Percentiles rank a stretch among this genome's conserved stretches.
These are phyloP conservation scores for Drosophila neotestacea DNA, from an alignment of 2,888 invertebrate species.

Conservation along the genomic window DNA sequence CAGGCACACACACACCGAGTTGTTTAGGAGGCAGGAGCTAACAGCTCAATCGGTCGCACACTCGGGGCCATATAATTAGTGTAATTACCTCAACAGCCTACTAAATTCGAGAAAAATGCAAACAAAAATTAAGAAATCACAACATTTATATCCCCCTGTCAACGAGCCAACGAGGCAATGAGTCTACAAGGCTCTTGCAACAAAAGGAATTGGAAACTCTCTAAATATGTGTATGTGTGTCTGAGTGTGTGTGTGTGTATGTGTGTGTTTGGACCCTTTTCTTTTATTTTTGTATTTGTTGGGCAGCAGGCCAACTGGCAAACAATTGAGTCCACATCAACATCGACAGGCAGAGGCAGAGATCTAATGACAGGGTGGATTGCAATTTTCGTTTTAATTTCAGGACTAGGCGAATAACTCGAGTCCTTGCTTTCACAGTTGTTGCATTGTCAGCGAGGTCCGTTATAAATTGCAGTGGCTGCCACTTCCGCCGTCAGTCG, in stretches of 20 bases:
- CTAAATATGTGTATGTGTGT: conserved; percentile 12
- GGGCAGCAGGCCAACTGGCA: conserved; percentile 34
- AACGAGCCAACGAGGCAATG: conserved; percentile 58
- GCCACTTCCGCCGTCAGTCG: conserved; percentile 40
- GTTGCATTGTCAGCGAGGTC: conserved; percentile 57
- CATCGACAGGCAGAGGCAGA: conserved; percentile 44
- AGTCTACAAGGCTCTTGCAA: conserved; percentile 39
- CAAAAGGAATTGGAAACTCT: conserved; percentile 45
- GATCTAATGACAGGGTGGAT: conserved; percentile 78
- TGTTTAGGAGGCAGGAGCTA: conserved; percentile 23
- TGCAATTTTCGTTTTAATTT: conserved; percentile 62
- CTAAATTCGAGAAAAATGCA: conserved; percentile 81
- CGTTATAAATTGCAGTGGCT: conserved; percentile 60
- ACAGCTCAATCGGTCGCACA: conserved; percentile 30
- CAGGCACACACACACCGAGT: not conserved
- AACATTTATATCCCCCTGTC: conserved; percentile 80
- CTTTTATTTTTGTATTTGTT: conserved; percentile 6
- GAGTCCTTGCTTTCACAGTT: conserved; percentile 35
- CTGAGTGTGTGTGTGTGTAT: conserved; percentile 8
- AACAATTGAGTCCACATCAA: conserved; percentile 63
- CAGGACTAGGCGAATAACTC: conserved; percentile 30
- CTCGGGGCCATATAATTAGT: conserved; percentile 73
- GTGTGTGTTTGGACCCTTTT: conserved; percentile 40
- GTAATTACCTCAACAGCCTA: conserved; percentile 81
- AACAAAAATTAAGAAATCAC: conserved; percentile 83